These are phyloP conservation scores for Lithophane socia DNA, from an alignment of 2,888 invertebrate genomes.

Conservation along the genomic window DNA sequence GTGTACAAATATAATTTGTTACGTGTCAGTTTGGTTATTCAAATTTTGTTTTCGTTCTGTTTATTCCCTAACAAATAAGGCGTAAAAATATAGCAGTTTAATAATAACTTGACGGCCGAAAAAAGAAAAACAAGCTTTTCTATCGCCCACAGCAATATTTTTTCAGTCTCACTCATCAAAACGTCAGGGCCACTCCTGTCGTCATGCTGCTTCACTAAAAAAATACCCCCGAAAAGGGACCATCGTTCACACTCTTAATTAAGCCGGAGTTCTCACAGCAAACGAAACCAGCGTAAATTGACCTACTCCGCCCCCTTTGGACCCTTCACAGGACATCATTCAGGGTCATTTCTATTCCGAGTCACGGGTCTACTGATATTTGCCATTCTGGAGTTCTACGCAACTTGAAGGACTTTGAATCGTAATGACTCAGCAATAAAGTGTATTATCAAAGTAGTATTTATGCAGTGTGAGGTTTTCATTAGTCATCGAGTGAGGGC, in stretches of 20 bases:
- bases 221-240: constrained; percentile 78
- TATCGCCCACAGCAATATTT: constrained; percentile 65
- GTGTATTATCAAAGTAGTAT: constrained; percentile 38
- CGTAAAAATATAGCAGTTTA: constrained; percentile 51
- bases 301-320: constrained; percentile 62
- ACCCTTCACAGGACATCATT: constrained; percentile 52
- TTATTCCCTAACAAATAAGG: constrained; percentile 36
- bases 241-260: constrained; percentile 88
- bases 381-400: constrained; percentile 56
- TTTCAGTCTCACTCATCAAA: constrained; percentile 73
- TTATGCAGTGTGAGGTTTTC: constrained; percentile 72
- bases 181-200: constrained; percentile 74
- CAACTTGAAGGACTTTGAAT: constrained; percentile 54
- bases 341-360: constrained; percentile 68
- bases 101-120: constrained; percentile 35
- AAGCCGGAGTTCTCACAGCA: constrained; percentile 80
- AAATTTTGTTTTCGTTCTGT: constrained; percentile 46
- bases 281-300: constrained; percentile 79
- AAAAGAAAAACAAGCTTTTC: constrained; percentile 60
- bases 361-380: constrained; percentile 75
- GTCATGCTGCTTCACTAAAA: constrained; percentile 74
- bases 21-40: constrained; percentile 17
- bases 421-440: constrained; percentile 63
- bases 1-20: not conserved
- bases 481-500: constrained; percentile 82